A percentile compares a stretch with the other conserved stretches of the same genome.
Conservation (phyloP, 92 coral and sea anemone species). For the Phenganax stokvisi region DNA sequence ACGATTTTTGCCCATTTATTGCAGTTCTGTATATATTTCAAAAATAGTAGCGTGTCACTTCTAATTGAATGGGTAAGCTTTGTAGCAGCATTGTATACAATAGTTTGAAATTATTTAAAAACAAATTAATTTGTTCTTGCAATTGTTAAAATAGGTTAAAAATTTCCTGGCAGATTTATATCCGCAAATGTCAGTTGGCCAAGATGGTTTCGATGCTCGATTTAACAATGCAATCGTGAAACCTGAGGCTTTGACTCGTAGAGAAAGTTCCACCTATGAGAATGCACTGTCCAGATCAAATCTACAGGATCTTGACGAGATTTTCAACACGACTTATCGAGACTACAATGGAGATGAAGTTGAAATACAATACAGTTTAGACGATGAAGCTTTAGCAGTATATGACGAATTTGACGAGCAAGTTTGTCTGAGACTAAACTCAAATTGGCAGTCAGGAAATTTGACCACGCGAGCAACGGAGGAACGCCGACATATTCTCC, state of each 20-base stretch:
- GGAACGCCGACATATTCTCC: slow-evolving; percentile 27
- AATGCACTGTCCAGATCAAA: slow-evolving; percentile 28
- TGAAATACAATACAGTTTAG: slow-evolving; percentile 22
- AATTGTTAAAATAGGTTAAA: slow-evolving; percentile 7
- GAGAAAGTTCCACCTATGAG: slow-evolving; percentile 45
- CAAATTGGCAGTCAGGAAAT: slow-evolving; percentile 44
- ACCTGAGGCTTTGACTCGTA: slow-evolving; percentile 44
- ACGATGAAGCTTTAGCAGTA: slow-evolving; percentile 38
- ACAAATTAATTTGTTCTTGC: not conserved
- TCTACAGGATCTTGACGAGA: slow-evolving; percentile 38
- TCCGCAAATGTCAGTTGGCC: slow-evolving; percentile 48
- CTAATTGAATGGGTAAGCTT: not conserved
- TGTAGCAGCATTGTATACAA: not conserved
- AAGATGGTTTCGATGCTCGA: slow-evolving; percentile 48
- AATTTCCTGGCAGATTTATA: slow-evolving; percentile 51
- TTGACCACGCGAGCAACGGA: not conserved
- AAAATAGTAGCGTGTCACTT: not conserved
- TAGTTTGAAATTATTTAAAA: not conserved
- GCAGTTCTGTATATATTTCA: too few relatives aligned
- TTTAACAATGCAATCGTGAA: slow-evolving; percentile 41
- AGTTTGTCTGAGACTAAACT: slow-evolving; percentile 46
- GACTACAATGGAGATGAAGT: slow-evolving; percentile 49
- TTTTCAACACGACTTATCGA: slow-evolving; percentile 41
- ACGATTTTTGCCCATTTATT: too few relatives aligned
- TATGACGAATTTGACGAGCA: slow-evolving; percentile 50